Evolutionary conservation across 1,140 invertebrate genomes (phyloP), one percentile per base, ranked within the genome.

Genomic region (Diploscapter pachys): DNA sequence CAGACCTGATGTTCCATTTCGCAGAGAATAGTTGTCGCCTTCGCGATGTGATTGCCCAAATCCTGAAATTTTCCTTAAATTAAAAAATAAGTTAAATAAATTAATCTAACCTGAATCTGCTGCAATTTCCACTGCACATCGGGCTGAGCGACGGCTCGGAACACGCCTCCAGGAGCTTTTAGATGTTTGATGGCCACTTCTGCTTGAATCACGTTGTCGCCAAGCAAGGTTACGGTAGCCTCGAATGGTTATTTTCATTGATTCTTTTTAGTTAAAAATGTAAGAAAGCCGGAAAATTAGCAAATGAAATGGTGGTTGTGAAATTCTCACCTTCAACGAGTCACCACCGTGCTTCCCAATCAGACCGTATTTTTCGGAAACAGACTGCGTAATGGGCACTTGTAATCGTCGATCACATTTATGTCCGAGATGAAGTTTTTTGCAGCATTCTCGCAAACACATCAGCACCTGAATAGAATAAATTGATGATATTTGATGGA

Each of bases 101-200:
- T 31, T 31, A 31, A 31, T 31, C 31, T 8, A 9, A 65, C 75
- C 55, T 77, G 75, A 31, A 79, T 50, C 51, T 79, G 78, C 51
- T 79, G 78, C 3, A 79, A 51, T 9, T 79, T 79, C 78, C 78
- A 79, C 53, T 79, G 78, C n/a, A 79, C 70, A 51, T 79, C 77
- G 3, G 78, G 78, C 31, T 79, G 78, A 6, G 78, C 78, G 6
- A 74, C 68, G 9, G 78, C 65, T 55, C 78, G 63, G 54, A 54
- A 79, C 50, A 51, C 55, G 5, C 76, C 76, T 4, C 78, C 78
- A 3, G 78, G 71, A 13, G 76, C 70, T 71, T 79, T 79, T 8
- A 62, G 64, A 75, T 79, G 69, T 51, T 79, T 78, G 9, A 79
- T 55, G 48, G 76, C 70, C 5, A 78, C 78, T 50, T 79, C 78